phyloP scores from a whole-genome alignment of 2,113 vertebrate species.

The Podarcis cretensis region DNA sequence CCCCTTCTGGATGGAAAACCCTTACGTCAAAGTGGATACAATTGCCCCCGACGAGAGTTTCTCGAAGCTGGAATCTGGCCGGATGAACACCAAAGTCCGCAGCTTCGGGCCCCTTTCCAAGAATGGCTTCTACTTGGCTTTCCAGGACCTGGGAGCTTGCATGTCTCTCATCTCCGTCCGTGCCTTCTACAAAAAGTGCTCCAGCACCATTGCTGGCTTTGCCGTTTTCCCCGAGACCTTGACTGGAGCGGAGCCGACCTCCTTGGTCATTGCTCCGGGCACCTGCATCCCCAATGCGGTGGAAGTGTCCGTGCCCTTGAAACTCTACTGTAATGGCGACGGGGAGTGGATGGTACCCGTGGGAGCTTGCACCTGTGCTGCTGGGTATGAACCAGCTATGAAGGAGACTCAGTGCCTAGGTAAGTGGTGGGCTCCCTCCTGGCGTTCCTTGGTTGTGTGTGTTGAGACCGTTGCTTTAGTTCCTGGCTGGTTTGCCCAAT shows the following conservation, averaged over 20 bases:
- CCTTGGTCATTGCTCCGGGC: constrained; percentile 94
- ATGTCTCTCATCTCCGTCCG: constrained; percentile 98
- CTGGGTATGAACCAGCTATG: constrained; percentile 89
- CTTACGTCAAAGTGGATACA: constrained; percentile 98
- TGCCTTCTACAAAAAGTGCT: constrained; percentile 98
- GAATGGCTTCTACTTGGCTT: constrained; percentile 96
- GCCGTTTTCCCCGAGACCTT: constrained; percentile 97
- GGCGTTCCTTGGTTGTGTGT: not conserved
- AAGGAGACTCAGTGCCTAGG: constrained; percentile 95
- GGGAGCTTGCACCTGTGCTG: constrained; percentile 91
- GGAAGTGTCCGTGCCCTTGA: constrained; percentile 95
- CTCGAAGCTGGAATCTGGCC: constrained; percentile 90
- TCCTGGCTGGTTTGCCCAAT: no score
- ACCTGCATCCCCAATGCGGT: constrained; percentile 92
- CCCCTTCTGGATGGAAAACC: constrained; percentile 99
- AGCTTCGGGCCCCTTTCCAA: constrained; percentile 98
- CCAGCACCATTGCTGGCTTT: constrained; percentile 93
- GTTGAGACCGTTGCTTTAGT: not conserved
- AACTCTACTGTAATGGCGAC: constrained; percentile 96
- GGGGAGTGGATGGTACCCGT: constrained; percentile 99
- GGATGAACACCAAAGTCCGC: constrained; percentile 94
- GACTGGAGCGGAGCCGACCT: constrained; percentile 94
- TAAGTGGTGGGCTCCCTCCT: constrained; percentile 44
- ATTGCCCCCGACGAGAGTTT: constrained; percentile 97
- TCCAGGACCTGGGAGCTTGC: constrained; percentile 97